These are phyloP conservation scores for Aspidiotus rigidus DNA, from an alignment of 2,888 invertebrate genomes.

Conservation along the genomic window DNA sequence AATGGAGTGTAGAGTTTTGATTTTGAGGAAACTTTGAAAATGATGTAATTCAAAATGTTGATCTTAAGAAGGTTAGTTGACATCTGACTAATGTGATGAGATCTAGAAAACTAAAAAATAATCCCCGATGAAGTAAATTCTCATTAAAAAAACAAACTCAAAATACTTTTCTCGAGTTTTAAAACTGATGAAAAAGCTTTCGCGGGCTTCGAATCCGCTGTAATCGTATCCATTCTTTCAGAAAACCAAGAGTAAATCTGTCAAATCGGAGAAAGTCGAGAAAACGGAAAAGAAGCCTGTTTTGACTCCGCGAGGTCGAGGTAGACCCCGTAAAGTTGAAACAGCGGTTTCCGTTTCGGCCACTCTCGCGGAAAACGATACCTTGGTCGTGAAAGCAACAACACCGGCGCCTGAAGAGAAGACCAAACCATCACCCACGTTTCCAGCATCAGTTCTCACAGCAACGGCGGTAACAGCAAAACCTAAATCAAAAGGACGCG, in stretches of 20 bases:
- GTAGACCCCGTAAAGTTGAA: not conserved
- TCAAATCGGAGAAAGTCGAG: not conserved
- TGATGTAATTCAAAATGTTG: too few relatives aligned
- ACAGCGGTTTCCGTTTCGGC: not conserved
- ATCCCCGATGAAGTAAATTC: too few relatives aligned
- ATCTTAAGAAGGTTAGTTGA: too few relatives aligned
- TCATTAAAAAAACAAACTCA: too few relatives aligned
- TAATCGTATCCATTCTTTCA: not conserved
- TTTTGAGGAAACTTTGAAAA: too few relatives aligned
- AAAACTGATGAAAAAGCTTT: too few relatives aligned
- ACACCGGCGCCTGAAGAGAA: not conserved
- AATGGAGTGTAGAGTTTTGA: too few relatives aligned
- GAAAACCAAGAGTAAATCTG: not conserved
- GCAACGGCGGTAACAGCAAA: not conserved
- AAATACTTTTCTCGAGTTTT: too few relatives aligned
- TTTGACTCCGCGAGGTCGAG: not conserved
- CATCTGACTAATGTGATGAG: too few relatives aligned
- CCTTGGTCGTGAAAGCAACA: not conserved
- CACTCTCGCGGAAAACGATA: not conserved
- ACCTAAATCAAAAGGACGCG: conserved; percentile 2
- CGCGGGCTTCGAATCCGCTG: too few relatives aligned
- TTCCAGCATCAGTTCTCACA: not conserved
- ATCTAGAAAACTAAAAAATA: too few relatives aligned
- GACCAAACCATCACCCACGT: not conserved
- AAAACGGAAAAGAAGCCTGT: not conserved